Base-by-base conservation (phyloP, 2,888 invertebrate genomes). In the Endotricha flammealis region DNA sequence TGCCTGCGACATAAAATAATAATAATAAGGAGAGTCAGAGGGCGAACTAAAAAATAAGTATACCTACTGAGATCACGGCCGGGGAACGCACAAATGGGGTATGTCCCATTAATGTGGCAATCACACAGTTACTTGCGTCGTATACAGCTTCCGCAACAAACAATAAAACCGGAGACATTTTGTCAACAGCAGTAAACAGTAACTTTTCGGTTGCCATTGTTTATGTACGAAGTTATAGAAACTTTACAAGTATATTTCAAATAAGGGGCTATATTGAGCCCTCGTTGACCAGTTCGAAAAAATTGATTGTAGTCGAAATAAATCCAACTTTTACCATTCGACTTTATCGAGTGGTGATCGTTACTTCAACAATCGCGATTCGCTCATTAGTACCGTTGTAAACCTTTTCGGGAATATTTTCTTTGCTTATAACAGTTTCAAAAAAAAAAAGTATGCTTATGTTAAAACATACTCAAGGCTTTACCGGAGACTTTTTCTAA, bases 401-500 rank as follows among this genome's bases (percentile, higher is more conserved):
- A 36, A 35, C 28, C 20, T 37, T 41, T 38, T 30, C 27, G 29
- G 35, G 25, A 36, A 39, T 36, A 32, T 39, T 43, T 42, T 28
- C 35, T 39, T 39, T 13, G 14, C 28, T 12, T 3, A 28, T 29
- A 38, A 29, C 31, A 32, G 37, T 25, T 36, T n/a, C 25, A 22
- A 44, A 51, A 60, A 53, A 49, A 45, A 44, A 49, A 44, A 59
- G 53, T 42, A 46, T 48, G 46, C 47, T 44, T 53, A 53, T 41
- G 46, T 48, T 50, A 42, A 57, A 62, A 48, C 51, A 43, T 45
- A 44, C 39, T 41, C 48, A 43, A 46, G 10, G 11, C 24, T 2
- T 11, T 24, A 10, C 11, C 11, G 10, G n/a, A n/a, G n/a, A n/a
- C n/a, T n/a, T n/a, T n/a, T n/a, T n/a, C n/a, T n/a, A n/a, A n/a